Evolutionary conservation across 2,888 invertebrate genomes (phyloP), one percentile per base, ranked within the genome.

Genomic region (Coenonympha glycerion): DNA sequence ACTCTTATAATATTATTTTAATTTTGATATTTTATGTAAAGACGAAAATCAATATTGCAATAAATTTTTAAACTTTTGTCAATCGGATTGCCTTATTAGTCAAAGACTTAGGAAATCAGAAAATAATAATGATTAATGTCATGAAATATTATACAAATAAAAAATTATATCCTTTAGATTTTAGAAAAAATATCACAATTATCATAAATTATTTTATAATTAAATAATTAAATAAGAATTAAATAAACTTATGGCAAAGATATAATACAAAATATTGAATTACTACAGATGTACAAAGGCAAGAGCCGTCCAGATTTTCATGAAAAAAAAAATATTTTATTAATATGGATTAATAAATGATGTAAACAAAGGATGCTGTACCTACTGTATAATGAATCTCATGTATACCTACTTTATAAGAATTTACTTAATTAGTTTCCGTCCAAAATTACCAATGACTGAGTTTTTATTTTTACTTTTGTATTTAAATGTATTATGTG

Each of bases 401-500:
- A 66, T 67, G n/a, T n/a, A 60, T 57, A 63, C n/a, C n/a, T n/a
- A n/a, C 53, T 58, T 59, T 66, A 61, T 72, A 66, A 74, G 71
- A 68, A 59, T 73, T 82, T 85, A 85, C 83, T 86, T 84, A 24
- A 72, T 72, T 85, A 84, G 78, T 82, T 76, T 86, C 86, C 86
- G 86, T 86, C 86, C 86, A 86, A 85, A 75, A 68, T 82, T 76
- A 79, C 74, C 72, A 81, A 80, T 80, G 82, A 84, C 85, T 84
- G 83, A 83, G 72, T 73, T 75, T 76, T 69, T 72, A 65, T 68
- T 77, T 73, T 63, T 73, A 68, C 66, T 68, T 62, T 71, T 70
- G 65, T 73, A 71, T 76, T 67, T 73, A 68, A 36, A 49, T 53
- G 40, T 57, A 49, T 33, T 37, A 53, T 45, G 48, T 71, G 71